These are phyloP conservation scores for Acromyrmex echinatior DNA, from an alignment of 1,140 invertebrate genomes.

Conservation along the genomic window DNA sequence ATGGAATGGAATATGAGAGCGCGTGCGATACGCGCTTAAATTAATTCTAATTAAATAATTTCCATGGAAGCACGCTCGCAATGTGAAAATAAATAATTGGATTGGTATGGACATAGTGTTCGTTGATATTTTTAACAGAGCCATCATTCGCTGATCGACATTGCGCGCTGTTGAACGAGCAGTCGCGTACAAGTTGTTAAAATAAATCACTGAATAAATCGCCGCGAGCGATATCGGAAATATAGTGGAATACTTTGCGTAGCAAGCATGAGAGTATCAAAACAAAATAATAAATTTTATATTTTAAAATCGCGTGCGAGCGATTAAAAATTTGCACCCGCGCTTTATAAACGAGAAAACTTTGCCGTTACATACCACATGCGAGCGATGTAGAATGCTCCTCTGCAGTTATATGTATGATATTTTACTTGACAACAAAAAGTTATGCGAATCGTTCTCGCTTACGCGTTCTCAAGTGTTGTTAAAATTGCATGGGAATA, in stretches of 20 bases:
- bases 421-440: slow-evolving; percentile 9
- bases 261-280: background rate
- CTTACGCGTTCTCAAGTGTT: background rate
- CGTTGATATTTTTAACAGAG: slow-evolving; percentile 29
- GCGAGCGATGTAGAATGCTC: background rate
- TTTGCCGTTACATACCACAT: slow-evolving; percentile 2
- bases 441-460: background rate
- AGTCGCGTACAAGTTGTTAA: slow-evolving; percentile 18
- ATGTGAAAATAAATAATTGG: slow-evolving; percentile 28
- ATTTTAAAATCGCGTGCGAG: slow-evolving; percentile 2
- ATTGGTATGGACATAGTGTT: background rate
- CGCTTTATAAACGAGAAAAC: slow-evolving; percentile 32
- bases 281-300: slow-evolving; percentile 31
- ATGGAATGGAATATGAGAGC: background rate
- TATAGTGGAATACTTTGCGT: slow-evolving; percentile 16
- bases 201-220: slow-evolving; percentile 39
- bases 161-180: slow-evolving; percentile 11
- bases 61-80: background rate
- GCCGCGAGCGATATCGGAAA: slow-evolving; percentile 25
- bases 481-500: background rate
- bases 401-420: background rate
- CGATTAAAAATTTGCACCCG: slow-evolving; percentile 45
- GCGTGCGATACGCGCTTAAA: background rate
- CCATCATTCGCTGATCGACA: background rate
- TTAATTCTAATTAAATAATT: slow-evolving; percentile 58